phyloP scores from a whole-genome alignment of 2,888 invertebrate species.

The Nemapogon koenigi region DNA sequence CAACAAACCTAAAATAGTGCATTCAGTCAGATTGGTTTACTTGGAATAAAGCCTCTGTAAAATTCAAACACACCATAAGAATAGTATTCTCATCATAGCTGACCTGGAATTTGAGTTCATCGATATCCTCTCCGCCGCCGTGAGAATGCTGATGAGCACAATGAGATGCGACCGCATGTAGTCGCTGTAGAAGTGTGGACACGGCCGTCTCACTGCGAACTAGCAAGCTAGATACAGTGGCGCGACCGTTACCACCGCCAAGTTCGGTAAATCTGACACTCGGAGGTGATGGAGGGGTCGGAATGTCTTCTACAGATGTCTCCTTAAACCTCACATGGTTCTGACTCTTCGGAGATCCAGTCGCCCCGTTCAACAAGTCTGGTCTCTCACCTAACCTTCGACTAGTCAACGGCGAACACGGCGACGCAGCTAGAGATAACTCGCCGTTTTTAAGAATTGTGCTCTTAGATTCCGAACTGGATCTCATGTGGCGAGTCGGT shows the following conservation, averaged over 20 bases:
- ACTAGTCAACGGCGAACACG: constrained; percentile 65
- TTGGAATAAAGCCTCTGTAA: too few relatives aligned
- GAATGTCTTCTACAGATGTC: constrained; percentile 47
- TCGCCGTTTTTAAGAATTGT: constrained; percentile 55
- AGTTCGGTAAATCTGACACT: constrained; percentile 44
- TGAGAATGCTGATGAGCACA: constrained; percentile 77
- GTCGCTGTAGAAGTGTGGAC: constrained; percentile 66
- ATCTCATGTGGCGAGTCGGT: constrained; percentile 37
- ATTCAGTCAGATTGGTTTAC: too few relatives aligned
- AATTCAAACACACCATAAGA: too few relatives aligned
- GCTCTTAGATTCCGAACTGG: constrained; percentile 53
- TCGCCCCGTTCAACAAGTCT: constrained; percentile 48
- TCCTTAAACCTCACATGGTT: constrained; percentile 58
- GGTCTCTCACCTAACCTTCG: constrained; percentile 53
- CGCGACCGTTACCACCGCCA: constrained; percentile 60
- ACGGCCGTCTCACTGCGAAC: constrained; percentile 75
- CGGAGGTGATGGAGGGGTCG: constrained; percentile 54
- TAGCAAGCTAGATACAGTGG: constrained; percentile 67
- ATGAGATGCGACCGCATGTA: constrained; percentile 75
- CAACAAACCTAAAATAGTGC: too few relatives aligned
- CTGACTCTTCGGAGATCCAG: constrained; percentile 34
- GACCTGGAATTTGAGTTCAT: constrained; percentile 79
- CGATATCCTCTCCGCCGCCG: constrained; percentile 76
- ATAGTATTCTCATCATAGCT: too few relatives aligned
- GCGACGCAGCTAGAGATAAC: constrained; percentile 43